Conservation (phyloP, 2,888 invertebrate species). For the Synergus itoensis region DNA sequence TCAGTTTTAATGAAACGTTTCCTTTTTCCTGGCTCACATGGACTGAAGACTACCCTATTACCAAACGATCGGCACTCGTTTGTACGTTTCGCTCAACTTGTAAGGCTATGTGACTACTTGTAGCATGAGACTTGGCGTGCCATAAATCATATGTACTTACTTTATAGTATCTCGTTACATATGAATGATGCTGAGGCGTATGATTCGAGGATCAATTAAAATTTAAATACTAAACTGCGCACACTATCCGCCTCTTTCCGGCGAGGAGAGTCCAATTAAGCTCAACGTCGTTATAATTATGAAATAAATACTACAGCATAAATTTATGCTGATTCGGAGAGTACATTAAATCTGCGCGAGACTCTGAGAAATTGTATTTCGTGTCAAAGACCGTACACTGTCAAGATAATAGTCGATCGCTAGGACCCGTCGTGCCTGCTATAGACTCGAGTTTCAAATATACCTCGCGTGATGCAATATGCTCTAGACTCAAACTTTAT, state of each 20-base stretch:
- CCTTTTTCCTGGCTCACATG: constrained; percentile 44
- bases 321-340: constrained; percentile 32
- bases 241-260: constrained; percentile 7
- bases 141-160: constrained; percentile 29
- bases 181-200: constrained; percentile 18
- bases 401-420: constrained; percentile 33
- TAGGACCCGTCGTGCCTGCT: constrained; percentile 29
- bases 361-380: constrained; percentile 36
- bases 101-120: constrained; percentile 1
- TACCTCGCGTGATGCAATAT: constrained; percentile 26
- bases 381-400: constrained; percentile 29
- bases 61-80: constrained; percentile 28
- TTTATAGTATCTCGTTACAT: constrained; percentile 39
- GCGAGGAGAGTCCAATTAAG: constrained; percentile 33
- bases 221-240: constrained; percentile 33
- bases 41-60: constrained; percentile 44
- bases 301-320: constrained; percentile 27
- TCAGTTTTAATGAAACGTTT: constrained; percentile 11
- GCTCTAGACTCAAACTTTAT: constrained; percentile 33
- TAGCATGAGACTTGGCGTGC: neutral
- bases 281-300: constrained; percentile 35
- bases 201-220: constrained; percentile 38
- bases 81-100: constrained; percentile 8
- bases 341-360: constrained; percentile 32
- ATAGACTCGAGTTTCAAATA: constrained; percentile 9